Evolutionary conservation across 2,113 vertebrate species (phyloP).

Genomic region (Rana temporaria): DNA sequence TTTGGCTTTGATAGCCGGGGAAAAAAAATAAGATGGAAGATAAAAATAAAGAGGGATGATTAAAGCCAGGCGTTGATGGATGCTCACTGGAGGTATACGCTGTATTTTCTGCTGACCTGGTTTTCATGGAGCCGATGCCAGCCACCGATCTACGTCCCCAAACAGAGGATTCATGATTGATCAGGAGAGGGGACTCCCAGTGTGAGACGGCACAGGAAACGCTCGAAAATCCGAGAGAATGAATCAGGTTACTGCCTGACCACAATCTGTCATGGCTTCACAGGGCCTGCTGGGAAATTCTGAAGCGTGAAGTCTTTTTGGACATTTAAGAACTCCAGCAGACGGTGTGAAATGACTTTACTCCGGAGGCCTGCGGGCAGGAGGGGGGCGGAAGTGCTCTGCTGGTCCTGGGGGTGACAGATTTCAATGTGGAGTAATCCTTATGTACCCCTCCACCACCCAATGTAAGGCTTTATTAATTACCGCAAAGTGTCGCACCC

Average conservation of each 20-base stretch:
- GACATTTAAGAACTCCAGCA: too few relatives aligned
- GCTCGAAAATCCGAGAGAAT: not conserved
- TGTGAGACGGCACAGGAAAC: not conserved
- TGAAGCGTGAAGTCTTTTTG: too few relatives aligned
- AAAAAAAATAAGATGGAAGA: not conserved
- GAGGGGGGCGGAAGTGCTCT: too few relatives aligned
- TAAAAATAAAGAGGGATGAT: not conserved
- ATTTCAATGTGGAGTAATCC: too few relatives aligned
- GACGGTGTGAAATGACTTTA: too few relatives aligned
- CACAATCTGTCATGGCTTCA: slow-evolving; percentile 11
- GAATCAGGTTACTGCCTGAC: not conserved
- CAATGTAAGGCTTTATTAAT: too few relatives aligned
- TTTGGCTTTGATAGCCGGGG: too few relatives aligned
- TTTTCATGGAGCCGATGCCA: not conserved
- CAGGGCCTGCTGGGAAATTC: slow-evolving; percentile 15
- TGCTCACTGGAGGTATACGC: not conserved
- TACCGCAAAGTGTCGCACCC: too few relatives aligned
- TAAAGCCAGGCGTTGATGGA: slow-evolving; percentile 1
- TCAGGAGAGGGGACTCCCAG: not conserved
- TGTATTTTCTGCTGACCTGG: slow-evolving; percentile 6
- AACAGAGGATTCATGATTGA: slow-evolving; percentile 26
- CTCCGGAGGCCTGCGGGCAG: too few relatives aligned
- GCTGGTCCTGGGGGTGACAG: too few relatives aligned
- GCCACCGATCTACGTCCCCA: slow-evolving; percentile 4
- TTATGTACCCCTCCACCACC: too few relatives aligned